phyloP scores from a whole-genome alignment of 2,797 vertebrate genomes.

The Falco biarmicus region DNA sequence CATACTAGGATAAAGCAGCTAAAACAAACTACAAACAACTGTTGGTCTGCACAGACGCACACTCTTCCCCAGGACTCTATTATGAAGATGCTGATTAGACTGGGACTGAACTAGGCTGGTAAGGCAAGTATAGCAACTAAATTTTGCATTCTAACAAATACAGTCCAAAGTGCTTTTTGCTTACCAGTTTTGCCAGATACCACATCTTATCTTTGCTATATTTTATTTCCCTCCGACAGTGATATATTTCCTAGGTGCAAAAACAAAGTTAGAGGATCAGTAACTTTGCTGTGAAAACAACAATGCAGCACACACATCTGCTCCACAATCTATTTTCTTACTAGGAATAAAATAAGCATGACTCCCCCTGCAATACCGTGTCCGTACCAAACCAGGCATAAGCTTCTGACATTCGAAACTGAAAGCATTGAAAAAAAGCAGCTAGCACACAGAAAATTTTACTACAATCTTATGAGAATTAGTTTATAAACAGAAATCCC shows the following conservation, averaged over 20 bases:
- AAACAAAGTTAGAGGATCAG: neutral
- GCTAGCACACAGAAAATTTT: neutral
- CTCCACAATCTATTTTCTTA: neutral
- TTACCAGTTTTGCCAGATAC: slow-evolving; percentile 97
- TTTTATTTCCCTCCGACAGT: slow-evolving; percentile 93
- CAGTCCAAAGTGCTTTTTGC: slow-evolving; percentile 31
- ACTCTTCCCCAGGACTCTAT: neutral
- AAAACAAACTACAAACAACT: neutral
- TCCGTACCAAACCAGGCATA: neutral
- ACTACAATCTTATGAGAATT: neutral
- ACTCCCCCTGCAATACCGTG: neutral
- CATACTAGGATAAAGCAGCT: neutral
- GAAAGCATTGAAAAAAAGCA: neutral
- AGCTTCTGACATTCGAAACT: neutral
- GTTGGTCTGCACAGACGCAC: neutral
- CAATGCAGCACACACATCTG: neutral
- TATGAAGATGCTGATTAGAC: neutral
- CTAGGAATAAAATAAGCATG: neutral
- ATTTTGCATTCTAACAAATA: neutral
- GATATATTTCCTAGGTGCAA: slow-evolving; percentile 86
- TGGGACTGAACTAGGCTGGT: neutral
- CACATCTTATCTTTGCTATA: slow-evolving; percentile 99
- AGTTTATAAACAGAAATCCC: neutral
- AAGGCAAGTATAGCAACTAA: neutral
- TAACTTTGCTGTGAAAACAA: neutral